Evolutionary conservation across 2,888 invertebrate species (phyloP).

Genomic region (Ochropacha duplaris): DNA sequence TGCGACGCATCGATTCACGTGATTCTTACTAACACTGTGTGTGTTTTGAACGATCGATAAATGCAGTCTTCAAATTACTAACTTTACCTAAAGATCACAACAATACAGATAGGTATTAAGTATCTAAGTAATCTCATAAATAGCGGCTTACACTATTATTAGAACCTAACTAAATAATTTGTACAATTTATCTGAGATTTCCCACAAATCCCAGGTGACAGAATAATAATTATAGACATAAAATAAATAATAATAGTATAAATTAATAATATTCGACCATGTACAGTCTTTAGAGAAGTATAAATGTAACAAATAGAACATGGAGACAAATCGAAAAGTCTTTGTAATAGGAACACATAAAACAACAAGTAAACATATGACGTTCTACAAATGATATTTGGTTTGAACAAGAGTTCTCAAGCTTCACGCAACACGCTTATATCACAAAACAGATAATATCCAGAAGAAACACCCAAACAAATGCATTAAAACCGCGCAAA

Average conservation of each 20-base stretch:
- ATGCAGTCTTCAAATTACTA: slow-evolving; percentile 74
- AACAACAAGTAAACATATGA: slow-evolving; percentile 48
- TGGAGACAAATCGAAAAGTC: slow-evolving; percentile 64
- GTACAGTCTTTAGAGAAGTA: slow-evolving; percentile 74
- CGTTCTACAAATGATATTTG: slow-evolving; percentile 60
- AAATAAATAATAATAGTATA: slow-evolving; percentile 79
- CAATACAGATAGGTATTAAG: slow-evolving; percentile 67
- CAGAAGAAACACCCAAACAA: slow-evolving; percentile 7
- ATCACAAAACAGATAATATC: slow-evolving; percentile 4
- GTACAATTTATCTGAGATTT: slow-evolving; percentile 76
- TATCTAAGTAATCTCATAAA: slow-evolving; percentile 82
- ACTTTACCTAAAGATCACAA: slow-evolving; percentile 74
- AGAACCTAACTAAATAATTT: slow-evolving; percentile 75
- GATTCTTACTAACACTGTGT: slow-evolving; percentile 29
- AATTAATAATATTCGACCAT: slow-evolving; percentile 75
- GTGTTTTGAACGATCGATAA: slow-evolving; percentile 59
- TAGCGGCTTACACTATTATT: slow-evolving; percentile 65
- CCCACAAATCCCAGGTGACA: slow-evolving; percentile 63
- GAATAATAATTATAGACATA: slow-evolving; percentile 68
- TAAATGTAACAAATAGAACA: slow-evolving; percentile 60
- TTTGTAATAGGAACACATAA: slow-evolving; percentile 75
- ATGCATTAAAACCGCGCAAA: neutral
- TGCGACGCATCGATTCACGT: slow-evolving; percentile 45
- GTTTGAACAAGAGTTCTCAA: slow-evolving; percentile 54
- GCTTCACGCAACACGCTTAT: slow-evolving; percentile 28